These are phyloP conservation scores for Callipepla californica DNA, from an alignment of 2,113 vertebrate genomes.

Conservation along the genomic window DNA sequence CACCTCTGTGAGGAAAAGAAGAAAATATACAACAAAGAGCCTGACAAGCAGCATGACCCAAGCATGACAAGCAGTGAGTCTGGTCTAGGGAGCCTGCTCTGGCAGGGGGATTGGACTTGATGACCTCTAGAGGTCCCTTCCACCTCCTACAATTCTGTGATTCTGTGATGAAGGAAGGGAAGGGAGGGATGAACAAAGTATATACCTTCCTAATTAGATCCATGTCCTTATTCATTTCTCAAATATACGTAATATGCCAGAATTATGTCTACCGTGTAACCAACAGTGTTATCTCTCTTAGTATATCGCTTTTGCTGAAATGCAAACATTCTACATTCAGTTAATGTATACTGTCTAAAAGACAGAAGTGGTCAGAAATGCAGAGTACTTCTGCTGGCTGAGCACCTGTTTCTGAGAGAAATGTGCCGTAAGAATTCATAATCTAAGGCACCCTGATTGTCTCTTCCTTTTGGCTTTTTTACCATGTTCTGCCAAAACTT, in stretches of 20 bases:
- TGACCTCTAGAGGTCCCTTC: too few species aligned
- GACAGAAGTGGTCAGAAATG: background rate
- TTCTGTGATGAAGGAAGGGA: background rate
- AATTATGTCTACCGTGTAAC: background rate
- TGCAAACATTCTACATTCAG: background rate
- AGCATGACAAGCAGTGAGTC: too few species aligned
- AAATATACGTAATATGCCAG: background rate
- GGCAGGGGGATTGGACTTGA: too few species aligned
- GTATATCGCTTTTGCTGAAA: background rate
- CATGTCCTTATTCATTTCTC: background rate
- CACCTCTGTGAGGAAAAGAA: background rate
- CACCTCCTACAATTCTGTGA: too few species aligned
- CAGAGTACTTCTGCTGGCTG: background rate
- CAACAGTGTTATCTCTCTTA: background rate
- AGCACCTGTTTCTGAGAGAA: background rate
- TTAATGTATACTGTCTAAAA: background rate
- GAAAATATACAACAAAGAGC: background rate
- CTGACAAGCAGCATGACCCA: background rate
- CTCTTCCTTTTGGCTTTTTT: background rate
- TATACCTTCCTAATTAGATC: background rate
- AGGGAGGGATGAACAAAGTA: background rate
- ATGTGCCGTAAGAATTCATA: background rate
- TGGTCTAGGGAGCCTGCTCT: too few species aligned
- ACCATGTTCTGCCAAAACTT: background rate
- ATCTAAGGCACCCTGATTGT: background rate